Conservation (phyloP, 2,113 vertebrate genomes). For the Carassius carassius region DNA sequence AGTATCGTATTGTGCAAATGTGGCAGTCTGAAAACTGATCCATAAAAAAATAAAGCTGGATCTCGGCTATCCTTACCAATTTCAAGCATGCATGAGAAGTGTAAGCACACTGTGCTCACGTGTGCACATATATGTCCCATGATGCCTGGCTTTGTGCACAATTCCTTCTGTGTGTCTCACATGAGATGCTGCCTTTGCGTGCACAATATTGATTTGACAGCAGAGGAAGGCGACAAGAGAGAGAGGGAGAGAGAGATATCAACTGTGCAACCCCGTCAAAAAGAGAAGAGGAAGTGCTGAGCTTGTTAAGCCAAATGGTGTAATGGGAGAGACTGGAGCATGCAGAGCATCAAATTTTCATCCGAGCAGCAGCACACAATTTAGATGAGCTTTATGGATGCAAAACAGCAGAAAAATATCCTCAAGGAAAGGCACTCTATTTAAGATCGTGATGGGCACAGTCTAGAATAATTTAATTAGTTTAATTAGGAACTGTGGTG, state of each 20-base stretch:
- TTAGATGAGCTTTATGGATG: constrained; percentile 69
- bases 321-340: constrained; percentile 63
- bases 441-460: constrained; percentile 63
- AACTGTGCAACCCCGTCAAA: constrained; percentile 67
- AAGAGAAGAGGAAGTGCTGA: constrained; percentile 52
- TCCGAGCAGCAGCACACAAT: constrained; percentile 69
- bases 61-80: constrained; percentile 23
- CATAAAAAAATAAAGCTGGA: constrained; percentile 9
- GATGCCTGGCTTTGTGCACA: not conserved
- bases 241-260: constrained; percentile 56
- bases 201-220: constrained; percentile 10
- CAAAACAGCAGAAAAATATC: constrained; percentile 76
- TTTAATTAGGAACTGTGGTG: constrained; percentile 66
- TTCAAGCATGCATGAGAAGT: not conserved
- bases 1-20: constrained; percentile 45
- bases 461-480: constrained; percentile 67
- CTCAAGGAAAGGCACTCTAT: constrained; percentile 70
- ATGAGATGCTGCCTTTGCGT: constrained; percentile 23
- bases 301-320: constrained; percentile 65
- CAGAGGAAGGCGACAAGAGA: not conserved
- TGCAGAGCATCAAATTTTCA: constrained; percentile 74
- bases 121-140: constrained; percentile 15
- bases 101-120: not conserved
- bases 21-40: constrained; percentile 42
- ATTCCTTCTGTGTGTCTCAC: constrained; percentile 1